These are phyloP conservation scores for Dissostichus mawsoni DNA, from an alignment of 2,113 vertebrate species.

Conservation along the genomic window DNA sequence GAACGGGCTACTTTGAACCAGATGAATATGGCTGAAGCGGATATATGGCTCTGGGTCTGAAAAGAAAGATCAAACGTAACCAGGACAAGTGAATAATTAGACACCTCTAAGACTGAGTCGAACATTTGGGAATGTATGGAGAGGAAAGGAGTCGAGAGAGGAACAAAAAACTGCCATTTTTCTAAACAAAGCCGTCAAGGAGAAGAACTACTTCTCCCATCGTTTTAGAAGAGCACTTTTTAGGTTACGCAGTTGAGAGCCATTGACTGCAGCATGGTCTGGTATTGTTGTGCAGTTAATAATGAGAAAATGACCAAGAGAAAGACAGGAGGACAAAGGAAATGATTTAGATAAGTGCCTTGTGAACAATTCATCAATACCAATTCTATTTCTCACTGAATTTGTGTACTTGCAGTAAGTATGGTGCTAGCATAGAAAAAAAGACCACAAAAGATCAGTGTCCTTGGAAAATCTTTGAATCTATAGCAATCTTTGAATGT, in stretches of 20 bases:
- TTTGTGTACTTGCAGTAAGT: conserved; percentile 88
- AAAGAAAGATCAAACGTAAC: conserved; percentile 19
- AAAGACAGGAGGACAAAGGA: conserved; percentile 62
- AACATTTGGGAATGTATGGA: conserved; percentile 54
- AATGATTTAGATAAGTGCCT: conserved; percentile 92
- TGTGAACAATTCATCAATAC: conserved; percentile 92
- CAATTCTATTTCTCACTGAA: conserved; percentile 84
- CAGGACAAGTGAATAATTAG: conserved; percentile 16
- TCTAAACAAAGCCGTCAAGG: conserved; percentile 28
- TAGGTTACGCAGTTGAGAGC: conserved; percentile 34
- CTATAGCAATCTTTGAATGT: conserved; percentile 63
- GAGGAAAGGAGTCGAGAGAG: conserved; percentile 1
- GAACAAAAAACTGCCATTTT: conserved; percentile 45
- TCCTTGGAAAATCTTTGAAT: conserved; percentile 52
- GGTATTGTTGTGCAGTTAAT: conserved; percentile 62
- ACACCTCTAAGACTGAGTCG: conserved; percentile 8
- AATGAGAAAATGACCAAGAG: conserved; percentile 61
- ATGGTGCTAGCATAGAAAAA: conserved; percentile 87
- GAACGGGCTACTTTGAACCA: conserved; percentile 11
- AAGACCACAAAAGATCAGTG: conserved; percentile 41
- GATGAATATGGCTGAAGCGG: conserved; percentile 9
- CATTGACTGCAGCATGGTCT: conserved; percentile 54
- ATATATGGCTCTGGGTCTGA: conserved; percentile 12
- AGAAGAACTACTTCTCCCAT: conserved; percentile 62
- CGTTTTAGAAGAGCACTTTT: conserved; percentile 89